phyloP scores from a whole-genome alignment of 2,888 invertebrate species.

The Rapana venosa region DNA sequence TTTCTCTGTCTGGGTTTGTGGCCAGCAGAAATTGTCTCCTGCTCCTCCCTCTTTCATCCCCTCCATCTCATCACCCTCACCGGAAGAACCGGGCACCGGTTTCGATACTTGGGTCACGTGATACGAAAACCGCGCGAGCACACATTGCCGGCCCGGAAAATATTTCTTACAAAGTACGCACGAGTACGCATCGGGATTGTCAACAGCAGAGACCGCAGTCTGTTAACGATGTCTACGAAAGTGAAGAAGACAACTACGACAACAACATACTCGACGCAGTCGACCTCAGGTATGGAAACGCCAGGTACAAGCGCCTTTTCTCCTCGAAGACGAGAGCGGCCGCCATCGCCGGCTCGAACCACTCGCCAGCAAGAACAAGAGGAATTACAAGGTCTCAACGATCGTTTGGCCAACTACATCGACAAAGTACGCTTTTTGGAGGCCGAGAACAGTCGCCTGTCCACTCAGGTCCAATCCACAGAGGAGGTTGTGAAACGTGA shows the following conservation, averaged over 20 bases:
- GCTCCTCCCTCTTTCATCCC: background rate
- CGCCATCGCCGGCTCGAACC: conserved; percentile 87
- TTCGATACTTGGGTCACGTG: conserved; percentile 50
- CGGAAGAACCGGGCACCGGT: conserved; percentile 24
- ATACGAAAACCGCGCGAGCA: conserved; percentile 48
- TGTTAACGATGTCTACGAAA: conserved; percentile 39
- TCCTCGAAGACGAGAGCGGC: conserved; percentile 64
- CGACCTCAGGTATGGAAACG: conserved; percentile 54
- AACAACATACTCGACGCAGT: conserved; percentile 56
- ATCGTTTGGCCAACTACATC: conserved; percentile 96
- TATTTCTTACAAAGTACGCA: conserved; percentile 24
- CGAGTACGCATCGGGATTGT: background rate
- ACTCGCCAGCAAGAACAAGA: conserved; percentile 95
- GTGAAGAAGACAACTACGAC: conserved; percentile 51
- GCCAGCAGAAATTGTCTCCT: too few species aligned
- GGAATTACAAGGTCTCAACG: conserved; percentile 94
- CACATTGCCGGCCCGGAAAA: conserved; percentile 46
- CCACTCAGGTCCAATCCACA: conserved; percentile 68
- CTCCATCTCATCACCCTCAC: background rate
- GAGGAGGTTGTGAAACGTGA: conserved; percentile 92
- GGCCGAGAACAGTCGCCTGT: conserved; percentile 85
- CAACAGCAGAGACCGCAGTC: background rate
- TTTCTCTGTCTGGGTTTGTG: background rate
- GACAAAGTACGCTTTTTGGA: conserved; percentile 95
- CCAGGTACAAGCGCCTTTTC: conserved; percentile 53